Conservation (phyloP, 1,140 invertebrate genomes). For the Saccostrea glomerata region DNA sequence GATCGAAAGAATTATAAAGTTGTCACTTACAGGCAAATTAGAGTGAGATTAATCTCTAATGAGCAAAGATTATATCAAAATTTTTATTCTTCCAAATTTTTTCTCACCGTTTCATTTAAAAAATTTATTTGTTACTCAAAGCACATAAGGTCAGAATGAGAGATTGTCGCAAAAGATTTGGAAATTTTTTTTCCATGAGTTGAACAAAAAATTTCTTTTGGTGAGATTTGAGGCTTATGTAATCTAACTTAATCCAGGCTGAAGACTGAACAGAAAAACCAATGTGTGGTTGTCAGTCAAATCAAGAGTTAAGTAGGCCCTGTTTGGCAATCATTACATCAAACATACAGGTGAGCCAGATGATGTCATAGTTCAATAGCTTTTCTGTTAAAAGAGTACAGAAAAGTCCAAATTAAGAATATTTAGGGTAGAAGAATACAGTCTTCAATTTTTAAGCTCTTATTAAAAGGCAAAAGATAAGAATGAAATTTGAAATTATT, state of each 20-base stretch:
- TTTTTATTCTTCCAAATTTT: background rate
- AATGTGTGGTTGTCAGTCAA: background rate
- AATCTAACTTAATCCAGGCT: background rate
- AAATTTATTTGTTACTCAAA: background rate
- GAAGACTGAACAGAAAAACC: background rate
- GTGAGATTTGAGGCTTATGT: background rate
- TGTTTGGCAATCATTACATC: background rate
- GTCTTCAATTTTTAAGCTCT: no score
- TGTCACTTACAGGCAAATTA: background rate
- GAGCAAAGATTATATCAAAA: background rate
- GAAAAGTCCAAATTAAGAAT: background rate
- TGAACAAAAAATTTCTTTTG: background rate
- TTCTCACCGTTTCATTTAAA: no score
- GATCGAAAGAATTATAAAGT: no score
- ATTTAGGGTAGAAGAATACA: no score
- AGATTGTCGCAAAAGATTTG: background rate
- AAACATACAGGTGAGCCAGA: slow-evolving; percentile 14
- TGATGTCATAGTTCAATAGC: background rate
- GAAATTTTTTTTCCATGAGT: background rate
- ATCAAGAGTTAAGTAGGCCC: background rate
- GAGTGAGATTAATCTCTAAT: background rate
- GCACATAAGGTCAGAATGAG: background rate
- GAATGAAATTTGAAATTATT: no score
- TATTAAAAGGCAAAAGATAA: no score
- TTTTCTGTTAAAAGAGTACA: slow-evolving; percentile 4